Conservation (phyloP, 2,113 vertebrate genomes). For the Tupaia tana region DNA sequence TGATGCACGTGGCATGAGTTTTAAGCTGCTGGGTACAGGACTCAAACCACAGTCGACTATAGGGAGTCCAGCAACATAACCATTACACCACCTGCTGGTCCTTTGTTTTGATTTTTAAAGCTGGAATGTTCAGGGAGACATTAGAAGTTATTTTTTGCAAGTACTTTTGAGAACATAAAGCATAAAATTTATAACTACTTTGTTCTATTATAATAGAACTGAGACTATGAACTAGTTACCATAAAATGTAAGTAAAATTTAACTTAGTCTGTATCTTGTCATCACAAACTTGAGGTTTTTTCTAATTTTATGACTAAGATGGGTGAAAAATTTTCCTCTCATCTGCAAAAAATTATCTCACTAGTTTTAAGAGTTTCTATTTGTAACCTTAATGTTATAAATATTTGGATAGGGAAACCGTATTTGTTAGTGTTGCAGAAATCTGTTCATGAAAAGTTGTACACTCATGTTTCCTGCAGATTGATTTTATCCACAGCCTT, state of each 20-base stretch:
- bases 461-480: not conserved
- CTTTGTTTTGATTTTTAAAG: slow-evolving; percentile 19
- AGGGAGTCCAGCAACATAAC: too few species aligned
- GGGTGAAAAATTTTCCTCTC: not conserved
- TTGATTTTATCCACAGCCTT: not conserved
- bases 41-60: too few species aligned
- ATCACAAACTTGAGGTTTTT: not conserved
- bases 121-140: not conserved
- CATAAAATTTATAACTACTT: not conserved
- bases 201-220: not conserved
- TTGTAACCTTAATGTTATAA: not conserved
- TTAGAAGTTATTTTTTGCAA: not conserved
- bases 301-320: slow-evolving; percentile 6
- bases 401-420: not conserved
- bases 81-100: not conserved
- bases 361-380: slow-evolving; percentile 3
- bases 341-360: not conserved
- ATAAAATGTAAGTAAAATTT: not conserved
- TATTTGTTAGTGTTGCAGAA: not conserved
- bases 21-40: too few species aligned
- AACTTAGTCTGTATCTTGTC: not conserved
- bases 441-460: not conserved
- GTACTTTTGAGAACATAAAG: slow-evolving; percentile 9
- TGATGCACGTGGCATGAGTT: too few species aligned
- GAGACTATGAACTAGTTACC: not conserved